These are phyloP conservation scores for Calliphora vomitoria DNA, from an alignment of 2,888 invertebrate species.

Conservation along the genomic window DNA sequence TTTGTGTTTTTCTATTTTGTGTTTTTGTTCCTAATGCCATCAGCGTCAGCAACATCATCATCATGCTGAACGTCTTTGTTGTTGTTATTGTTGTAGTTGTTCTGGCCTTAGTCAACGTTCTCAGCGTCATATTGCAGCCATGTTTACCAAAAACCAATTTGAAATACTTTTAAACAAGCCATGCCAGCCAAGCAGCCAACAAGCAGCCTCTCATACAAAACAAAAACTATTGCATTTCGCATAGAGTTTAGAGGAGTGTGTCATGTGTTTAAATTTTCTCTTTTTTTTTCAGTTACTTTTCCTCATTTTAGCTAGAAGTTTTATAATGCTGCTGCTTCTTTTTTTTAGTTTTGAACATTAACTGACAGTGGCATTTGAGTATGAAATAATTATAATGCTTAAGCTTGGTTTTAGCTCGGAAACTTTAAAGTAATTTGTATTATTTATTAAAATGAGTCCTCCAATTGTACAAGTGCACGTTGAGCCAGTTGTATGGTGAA, in stretches of 20 bases:
- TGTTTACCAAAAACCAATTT: constrained; percentile 58
- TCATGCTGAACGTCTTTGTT: background rate
- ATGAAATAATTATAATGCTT: background rate
- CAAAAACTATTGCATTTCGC: constrained; percentile 24
- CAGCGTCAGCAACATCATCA: constrained; percentile 22
- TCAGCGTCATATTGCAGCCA: constrained; percentile 58
- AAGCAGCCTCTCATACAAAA: background rate
- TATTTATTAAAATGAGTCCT: background rate
- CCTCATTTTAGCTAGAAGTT: constrained; percentile 18
- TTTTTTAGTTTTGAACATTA: background rate
- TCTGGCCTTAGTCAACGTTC: background rate
- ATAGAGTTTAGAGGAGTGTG: constrained; percentile 29
- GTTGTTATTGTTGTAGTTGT: constrained; percentile 29
- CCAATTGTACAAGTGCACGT: background rate
- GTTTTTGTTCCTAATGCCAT: constrained; percentile 23
- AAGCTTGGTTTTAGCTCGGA: background rate
- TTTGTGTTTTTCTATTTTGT: constrained; percentile 6
- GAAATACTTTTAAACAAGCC: constrained; percentile 52
- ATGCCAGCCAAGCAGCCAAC: constrained; percentile 12
- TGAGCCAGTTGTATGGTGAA: too few relatives aligned
- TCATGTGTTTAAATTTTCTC: constrained; percentile 6
- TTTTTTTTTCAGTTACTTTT: constrained; percentile 9
- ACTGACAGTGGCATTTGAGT: background rate
- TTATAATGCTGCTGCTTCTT: background rate
- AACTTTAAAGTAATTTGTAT: background rate